Evolutionary conservation across 2,888 invertebrate genomes (phyloP), one percentile per base, ranked within the genome.

Genomic region (Carterocephalus palaemon): DNA sequence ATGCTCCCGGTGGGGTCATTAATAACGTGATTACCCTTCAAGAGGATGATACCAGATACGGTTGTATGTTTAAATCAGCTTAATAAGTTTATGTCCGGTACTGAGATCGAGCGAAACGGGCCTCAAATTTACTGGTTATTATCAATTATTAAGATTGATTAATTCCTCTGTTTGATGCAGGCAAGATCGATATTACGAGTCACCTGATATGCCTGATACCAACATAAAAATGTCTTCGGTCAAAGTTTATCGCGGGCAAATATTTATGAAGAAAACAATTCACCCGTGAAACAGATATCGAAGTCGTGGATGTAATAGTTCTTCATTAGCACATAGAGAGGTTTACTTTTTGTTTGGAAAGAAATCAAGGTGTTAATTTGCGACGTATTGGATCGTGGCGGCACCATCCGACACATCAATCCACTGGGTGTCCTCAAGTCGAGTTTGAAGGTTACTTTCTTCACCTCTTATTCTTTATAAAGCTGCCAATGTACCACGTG

Each of bases 1-100:
- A 45, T 52, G 47, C 49, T 28, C 46, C 39, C 37, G 32, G 37
- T 39, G 28, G 45, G 39, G 33, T 53, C 53, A 51, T 53, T 53
- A 48, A 46, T 53, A 46, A 49, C 47, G 46, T 47, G 45, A 53
- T 38, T 42, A 46, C 45, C 31, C 26, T 37, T 42, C 34, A 41
- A 47, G 32, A 46, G 45, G 46, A 47, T 46, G 53, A 51, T 49
- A 49, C 36, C 43, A 37, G 36, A 45, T 23, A 45, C 29, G 31
- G 31, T 37, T 37, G 29, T 45, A 43, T 37, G 12, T 43, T 43
- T 37, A 36, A 43, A 43, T 43, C 43, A 43, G 36, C 36, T 29
- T 43, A 37, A 43, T 43, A 43, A 36, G 28, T 43, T 43, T 43
- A 37, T 43, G 36, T 43, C 43, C 36, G 36, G 34, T 43, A 34